These are phyloP conservation scores for Drosophila leonis DNA, from an alignment of 2,888 invertebrate species.

Conservation along the genomic window DNA sequence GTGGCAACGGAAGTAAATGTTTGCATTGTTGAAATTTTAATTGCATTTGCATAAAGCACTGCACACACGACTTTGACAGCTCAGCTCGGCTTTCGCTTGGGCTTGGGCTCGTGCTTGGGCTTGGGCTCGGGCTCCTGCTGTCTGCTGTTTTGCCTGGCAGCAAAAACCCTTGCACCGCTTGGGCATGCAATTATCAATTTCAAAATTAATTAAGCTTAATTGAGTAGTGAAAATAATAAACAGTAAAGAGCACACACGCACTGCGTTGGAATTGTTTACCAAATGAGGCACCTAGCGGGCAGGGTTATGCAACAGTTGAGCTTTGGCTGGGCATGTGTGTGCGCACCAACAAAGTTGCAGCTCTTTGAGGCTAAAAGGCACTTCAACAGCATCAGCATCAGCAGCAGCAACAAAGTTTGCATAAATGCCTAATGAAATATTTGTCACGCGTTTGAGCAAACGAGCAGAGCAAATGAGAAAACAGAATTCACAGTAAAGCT, in stretches of 20 bases:
- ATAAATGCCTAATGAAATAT: slow-evolving; percentile 76
- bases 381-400: slow-evolving; percentile 32
- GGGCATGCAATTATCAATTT: slow-evolving; percentile 78
- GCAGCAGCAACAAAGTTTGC: slow-evolving; percentile 62
- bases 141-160: slow-evolving; percentile 60
- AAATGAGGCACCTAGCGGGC: slow-evolving; percentile 12
- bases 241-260: slow-evolving; percentile 46
- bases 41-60: slow-evolving; percentile 81
- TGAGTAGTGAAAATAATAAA: slow-evolving; percentile 80
- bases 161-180: slow-evolving; percentile 40
- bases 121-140: slow-evolving; percentile 12
- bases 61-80: slow-evolving; percentile 35
- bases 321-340: slow-evolving; percentile 7
- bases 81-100: slow-evolving; percentile 3
- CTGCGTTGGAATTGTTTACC: slow-evolving; percentile 46
- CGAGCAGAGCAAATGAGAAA: slow-evolving; percentile 68
- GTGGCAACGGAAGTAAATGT: slow-evolving; percentile 83
- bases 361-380: slow-evolving; percentile 60
- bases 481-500: slow-evolving; percentile 60
- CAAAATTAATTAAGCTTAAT: slow-evolving; percentile 82
- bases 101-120: not conserved
- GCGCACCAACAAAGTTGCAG: slow-evolving; percentile 57
- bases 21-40: slow-evolving; percentile 83
- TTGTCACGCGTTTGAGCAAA: slow-evolving; percentile 75
- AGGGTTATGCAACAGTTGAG: slow-evolving; percentile 49